A percentile compares a stretch with the other conserved stretches of the same genome.
These are phyloP conservation scores for Phthorimaea operculella DNA, from an alignment of 1,140 invertebrate genomes.

Conservation along the genomic window DNA sequence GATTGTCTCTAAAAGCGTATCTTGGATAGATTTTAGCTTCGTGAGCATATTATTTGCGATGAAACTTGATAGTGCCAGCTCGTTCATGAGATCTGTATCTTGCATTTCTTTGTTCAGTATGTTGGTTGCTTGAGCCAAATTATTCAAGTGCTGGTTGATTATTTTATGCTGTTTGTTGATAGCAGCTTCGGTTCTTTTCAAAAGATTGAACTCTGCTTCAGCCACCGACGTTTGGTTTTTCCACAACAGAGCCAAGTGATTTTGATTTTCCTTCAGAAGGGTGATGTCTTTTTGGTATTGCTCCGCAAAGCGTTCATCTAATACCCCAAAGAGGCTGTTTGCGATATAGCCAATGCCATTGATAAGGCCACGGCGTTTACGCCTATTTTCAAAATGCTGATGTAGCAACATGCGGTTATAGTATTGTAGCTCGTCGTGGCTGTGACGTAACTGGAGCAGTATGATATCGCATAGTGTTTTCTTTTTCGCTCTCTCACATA, in stretches of 20 bases:
- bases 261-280: conserved; percentile 9
- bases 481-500: neutral
- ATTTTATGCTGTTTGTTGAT: conserved; percentile 13
- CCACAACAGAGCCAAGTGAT: conserved; percentile 9
- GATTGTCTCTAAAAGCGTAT: conserved; percentile 12
- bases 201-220: conserved; percentile 12
- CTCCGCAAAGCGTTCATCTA: conserved; percentile 12
- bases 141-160: conserved; percentile 10
- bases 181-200: conserved; percentile 9
- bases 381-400: conserved; percentile 3
- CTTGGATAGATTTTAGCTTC: conserved; percentile 13
- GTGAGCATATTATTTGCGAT: conserved; percentile 14
- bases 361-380: conserved; percentile 17
- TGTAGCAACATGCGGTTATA: conserved; percentile 13
- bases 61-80: conserved; percentile 9
- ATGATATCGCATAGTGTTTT: conserved; percentile 9
- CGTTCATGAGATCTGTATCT: conserved; percentile 10
- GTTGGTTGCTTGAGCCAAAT: neutral
- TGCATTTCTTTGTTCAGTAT: conserved; percentile 2
- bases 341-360: conserved; percentile 21
- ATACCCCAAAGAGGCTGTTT: conserved; percentile 14
- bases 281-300: conserved; percentile 12
- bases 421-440: conserved; percentile 13
- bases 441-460: conserved; percentile 16
- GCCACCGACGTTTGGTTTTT: conserved; percentile 9